Percentiles rank a stretch among this genome's conserved stretches.
Conservation (phyloP, 2,888 invertebrate species). For the Synergus japonicus region DNA sequence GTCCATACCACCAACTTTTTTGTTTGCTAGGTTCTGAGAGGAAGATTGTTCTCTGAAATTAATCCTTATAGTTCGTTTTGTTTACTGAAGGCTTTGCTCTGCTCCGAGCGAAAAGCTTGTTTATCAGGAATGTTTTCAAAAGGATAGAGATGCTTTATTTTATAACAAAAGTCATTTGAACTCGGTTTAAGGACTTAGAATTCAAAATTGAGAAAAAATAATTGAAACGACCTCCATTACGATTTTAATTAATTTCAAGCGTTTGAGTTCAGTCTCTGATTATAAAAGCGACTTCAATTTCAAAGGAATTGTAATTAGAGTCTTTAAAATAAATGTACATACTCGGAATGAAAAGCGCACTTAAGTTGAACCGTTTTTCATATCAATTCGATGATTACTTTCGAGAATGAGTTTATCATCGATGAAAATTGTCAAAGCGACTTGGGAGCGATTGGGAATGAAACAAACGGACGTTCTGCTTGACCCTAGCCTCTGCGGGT, state of each 20-base stretch:
- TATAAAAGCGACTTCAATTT: not conserved
- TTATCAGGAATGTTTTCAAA: no score
- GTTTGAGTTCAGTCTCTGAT: not conserved
- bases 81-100: not conserved
- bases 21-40: conserved; percentile 10
- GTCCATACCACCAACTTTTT: conserved; percentile 17
- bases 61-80: conserved; percentile 4
- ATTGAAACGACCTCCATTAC: not conserved
- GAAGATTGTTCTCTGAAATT: not conserved
- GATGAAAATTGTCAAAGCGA: conserved; percentile 14
- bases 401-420: not conserved
- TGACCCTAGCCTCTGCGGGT: conserved; percentile 56
- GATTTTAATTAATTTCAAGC: conserved; percentile 9
- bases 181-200: not conserved
- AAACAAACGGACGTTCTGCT: conserved; percentile 44
- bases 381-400: not conserved
- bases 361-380: not conserved
- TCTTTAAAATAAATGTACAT: not conserved
- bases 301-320: not conserved
- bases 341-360: not conserved
- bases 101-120: not conserved
- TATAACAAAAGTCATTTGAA: not conserved
- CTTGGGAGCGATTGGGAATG: not conserved
- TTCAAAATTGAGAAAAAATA: not conserved
- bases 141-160: no score